Evolutionary conservation across 2,113 vertebrate species (phyloP).

Genomic region (Trichomycterus rosablanca): DNA sequence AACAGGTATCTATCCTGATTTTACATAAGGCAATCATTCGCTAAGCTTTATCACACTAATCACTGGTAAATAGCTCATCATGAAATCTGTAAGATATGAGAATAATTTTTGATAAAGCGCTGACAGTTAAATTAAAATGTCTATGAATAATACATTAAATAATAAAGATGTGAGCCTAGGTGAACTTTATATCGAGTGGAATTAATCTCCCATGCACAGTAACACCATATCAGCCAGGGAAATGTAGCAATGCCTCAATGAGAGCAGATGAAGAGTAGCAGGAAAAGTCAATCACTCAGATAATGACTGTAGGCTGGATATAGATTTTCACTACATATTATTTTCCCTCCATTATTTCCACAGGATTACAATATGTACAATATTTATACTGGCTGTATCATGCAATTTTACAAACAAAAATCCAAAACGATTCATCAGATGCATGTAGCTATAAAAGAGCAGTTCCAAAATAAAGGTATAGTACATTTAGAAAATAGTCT

Average conservation of each 20-base stretch:
- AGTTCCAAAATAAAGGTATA: slow-evolving; percentile 6
- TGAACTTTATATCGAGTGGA: background rate
- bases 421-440: slow-evolving; percentile 9
- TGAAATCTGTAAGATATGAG: background rate
- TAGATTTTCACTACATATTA: slow-evolving; percentile 47
- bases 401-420: slow-evolving; percentile 39
- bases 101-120: background rate
- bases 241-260: slow-evolving; percentile 3
- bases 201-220: slow-evolving; percentile 18
- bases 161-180: background rate
- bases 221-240: slow-evolving; percentile 22
- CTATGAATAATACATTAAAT: background rate
- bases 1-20: too few species aligned
- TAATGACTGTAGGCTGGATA: slow-evolving; percentile 39
- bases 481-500: slow-evolving; percentile 21
- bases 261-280: slow-evolving; percentile 4
- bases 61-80: background rate
- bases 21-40: too few species aligned
- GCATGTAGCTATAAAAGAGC: slow-evolving; percentile 36
- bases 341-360: slow-evolving; percentile 17
- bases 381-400: slow-evolving; percentile 39
- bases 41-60: background rate
- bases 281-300: background rate
- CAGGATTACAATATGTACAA: slow-evolving; percentile 26
- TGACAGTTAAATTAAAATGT: background rate